These are phyloP conservation scores for Macrosoma leucophasiata DNA, from an alignment of 2,888 invertebrate genomes.

Conservation along the genomic window DNA sequence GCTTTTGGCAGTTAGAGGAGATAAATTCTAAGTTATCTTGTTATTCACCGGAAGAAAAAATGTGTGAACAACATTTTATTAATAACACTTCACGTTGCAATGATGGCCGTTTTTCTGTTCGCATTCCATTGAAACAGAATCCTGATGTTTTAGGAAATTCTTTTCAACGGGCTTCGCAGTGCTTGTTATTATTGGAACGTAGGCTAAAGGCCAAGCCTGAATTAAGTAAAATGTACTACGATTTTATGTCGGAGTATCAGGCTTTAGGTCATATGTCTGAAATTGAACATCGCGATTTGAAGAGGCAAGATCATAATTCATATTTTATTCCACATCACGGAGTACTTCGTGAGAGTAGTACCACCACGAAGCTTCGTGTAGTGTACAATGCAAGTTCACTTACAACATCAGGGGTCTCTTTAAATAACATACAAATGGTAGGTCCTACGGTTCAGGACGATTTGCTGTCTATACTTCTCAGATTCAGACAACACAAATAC, in stretches of 20 bases:
- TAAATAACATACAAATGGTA: slow-evolving; percentile 24
- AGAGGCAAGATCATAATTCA: background rate
- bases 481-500: slow-evolving; percentile 24
- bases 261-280: slow-evolving; percentile 14
- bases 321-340: slow-evolving; percentile 12
- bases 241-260: slow-evolving; percentile 19
- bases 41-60: slow-evolving; percentile 10
- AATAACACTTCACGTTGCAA: slow-evolving; percentile 6
- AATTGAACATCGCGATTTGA: background rate
- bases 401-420: slow-evolving; percentile 15
- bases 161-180: slow-evolving; percentile 13
- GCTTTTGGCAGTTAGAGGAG: slow-evolving; percentile 10
- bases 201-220: slow-evolving; percentile 7
- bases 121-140: slow-evolving; percentile 13
- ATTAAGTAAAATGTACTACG: slow-evolving; percentile 12
- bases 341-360: slow-evolving; percentile 6
- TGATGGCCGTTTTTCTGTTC: slow-evolving; percentile 17
- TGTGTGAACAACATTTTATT: slow-evolving; percentile 14
- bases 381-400: slow-evolving; percentile 11
- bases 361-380: slow-evolving; percentile 6
- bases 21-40: background rate
- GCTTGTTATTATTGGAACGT: slow-evolving; percentile 16
- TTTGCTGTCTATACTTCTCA: slow-evolving; percentile 24
- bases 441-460: slow-evolving; percentile 27
- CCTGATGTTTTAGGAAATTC: slow-evolving; percentile 17